Conservation (phyloP, 23 tunicate species). For the Clavelina lepadiformis region DNA sequence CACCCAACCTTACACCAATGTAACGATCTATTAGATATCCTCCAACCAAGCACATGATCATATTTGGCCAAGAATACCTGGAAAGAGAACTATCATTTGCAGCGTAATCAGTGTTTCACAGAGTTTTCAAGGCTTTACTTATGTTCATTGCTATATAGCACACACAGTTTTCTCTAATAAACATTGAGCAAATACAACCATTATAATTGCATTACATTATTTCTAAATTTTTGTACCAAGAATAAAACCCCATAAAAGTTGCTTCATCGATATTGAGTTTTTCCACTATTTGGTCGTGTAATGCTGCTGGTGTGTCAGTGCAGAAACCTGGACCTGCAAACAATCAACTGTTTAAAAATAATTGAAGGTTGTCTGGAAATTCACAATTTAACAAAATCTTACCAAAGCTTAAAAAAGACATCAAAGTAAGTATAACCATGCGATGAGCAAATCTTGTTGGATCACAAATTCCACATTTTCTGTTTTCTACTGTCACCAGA, state of each 20-base stretch:
- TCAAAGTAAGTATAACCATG: constrained; percentile 55
- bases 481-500: no score
- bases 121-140: neutral
- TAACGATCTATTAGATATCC: constrained; percentile 77
- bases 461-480: constrained; percentile 32
- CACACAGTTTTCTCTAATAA: neutral
- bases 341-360: no score
- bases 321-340: constrained; percentile 94
- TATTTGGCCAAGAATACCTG: constrained; percentile 95
- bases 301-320: constrained; percentile 94
- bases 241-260: constrained; percentile 80
- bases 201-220: no score
- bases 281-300: constrained; percentile 64
- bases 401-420: constrained; percentile 93
- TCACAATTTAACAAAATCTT: neutral
- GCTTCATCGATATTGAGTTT: constrained; percentile 75
- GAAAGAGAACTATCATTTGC: neutral
- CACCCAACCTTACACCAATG: constrained; percentile 73
- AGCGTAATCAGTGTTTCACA: neutral
- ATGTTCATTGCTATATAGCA: neutral
- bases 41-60: constrained; percentile 76
- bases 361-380: no score
- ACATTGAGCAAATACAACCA: no score
- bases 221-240: constrained; percentile 65
- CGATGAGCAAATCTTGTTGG: constrained; percentile 64